phyloP scores from a whole-genome alignment of 2,888 invertebrate species.

The Tetranychus truncatus region DNA sequence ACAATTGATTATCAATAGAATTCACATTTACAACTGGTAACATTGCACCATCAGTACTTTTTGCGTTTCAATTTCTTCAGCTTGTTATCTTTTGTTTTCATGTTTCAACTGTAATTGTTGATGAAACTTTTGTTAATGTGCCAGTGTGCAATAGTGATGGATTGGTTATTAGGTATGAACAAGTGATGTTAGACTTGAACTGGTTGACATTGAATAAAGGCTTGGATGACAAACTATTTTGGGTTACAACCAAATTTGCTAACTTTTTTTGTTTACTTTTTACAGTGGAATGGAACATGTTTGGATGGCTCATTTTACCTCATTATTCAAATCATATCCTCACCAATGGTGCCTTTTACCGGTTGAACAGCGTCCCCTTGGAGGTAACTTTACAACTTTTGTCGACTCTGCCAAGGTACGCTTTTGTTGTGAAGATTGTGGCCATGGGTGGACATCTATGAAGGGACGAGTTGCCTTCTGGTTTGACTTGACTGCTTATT shows the following conservation, averaged over 20 bases:
- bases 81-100: too few relatives aligned
- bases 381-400: slow-evolving; percentile 30
- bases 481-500: slow-evolving; percentile 32
- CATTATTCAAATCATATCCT: slow-evolving; percentile 32
- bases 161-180: too few relatives aligned
- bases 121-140: too few relatives aligned
- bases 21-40: too few relatives aligned
- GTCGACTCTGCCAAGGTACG: slow-evolving; percentile 36
- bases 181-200: too few relatives aligned
- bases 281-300: slow-evolving; percentile 34
- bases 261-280: background rate
- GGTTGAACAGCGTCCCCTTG: slow-evolving; percentile 31
- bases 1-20: too few relatives aligned
- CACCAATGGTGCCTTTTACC: slow-evolving; percentile 33
- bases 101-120: too few relatives aligned
- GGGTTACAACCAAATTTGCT: background rate
- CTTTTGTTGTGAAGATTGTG: slow-evolving; percentile 35
- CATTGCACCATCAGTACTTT: too few relatives aligned
- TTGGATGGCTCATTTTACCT: slow-evolving; percentile 34
- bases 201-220: background rate
- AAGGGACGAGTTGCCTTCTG: slow-evolving; percentile 37
- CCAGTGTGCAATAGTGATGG: too few relatives aligned
- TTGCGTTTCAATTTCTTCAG: too few relatives aligned
- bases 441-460: slow-evolving; percentile 38
- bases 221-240: background rate